phyloP scores from a whole-genome alignment of 2,113 vertebrate species.

The Oriolus oriolus region DNA sequence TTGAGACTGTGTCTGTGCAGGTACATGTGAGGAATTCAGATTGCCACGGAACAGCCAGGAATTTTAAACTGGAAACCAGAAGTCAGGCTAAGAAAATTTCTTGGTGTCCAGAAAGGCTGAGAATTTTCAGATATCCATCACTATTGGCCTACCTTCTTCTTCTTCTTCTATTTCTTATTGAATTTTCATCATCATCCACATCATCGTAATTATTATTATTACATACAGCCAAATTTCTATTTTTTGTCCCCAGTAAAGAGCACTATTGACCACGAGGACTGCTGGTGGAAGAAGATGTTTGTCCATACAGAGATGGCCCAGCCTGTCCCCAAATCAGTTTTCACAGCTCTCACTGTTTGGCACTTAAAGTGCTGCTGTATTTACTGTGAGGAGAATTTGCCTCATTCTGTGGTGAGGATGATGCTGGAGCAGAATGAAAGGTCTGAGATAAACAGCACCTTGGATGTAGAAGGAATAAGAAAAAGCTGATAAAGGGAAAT shows the following conservation, averaged over 20 bases:
- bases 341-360: not conserved
- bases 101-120: not conserved
- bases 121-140: not conserved
- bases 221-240: not conserved
- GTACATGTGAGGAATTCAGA: not conserved
- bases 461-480: not conserved
- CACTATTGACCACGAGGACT: rapidly evolving
- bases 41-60: not conserved
- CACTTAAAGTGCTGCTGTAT: not conserved
- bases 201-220: not conserved
- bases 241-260: not conserved
- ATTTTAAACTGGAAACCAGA: not conserved
- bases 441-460: not conserved
- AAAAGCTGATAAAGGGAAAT: not conserved
- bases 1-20: not conserved
- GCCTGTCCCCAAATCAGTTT: not conserved
- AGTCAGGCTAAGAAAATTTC: not conserved
- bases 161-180: not conserved
- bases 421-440: not conserved
- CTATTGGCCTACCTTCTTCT: not conserved
- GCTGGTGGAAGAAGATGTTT: not conserved
- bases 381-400: not conserved
- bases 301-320: not conserved
- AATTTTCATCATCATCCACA: too few species aligned
- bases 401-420: not conserved